Evolutionary conservation across 2,888 invertebrate species (phyloP).

Genomic region (Drosophila atroscutellata): DNA sequence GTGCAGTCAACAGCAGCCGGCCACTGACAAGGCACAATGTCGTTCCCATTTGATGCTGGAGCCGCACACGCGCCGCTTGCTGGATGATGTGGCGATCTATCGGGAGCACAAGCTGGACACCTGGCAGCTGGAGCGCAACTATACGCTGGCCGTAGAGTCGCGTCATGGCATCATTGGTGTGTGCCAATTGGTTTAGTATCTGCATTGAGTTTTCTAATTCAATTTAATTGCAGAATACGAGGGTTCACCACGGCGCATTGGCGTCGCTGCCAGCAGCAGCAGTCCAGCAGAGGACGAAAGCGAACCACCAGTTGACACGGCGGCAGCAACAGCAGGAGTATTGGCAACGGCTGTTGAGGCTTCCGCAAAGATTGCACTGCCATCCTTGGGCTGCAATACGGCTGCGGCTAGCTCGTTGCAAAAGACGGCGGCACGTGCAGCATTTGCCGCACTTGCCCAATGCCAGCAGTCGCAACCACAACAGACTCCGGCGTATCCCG

Average conservation of each 20-base stretch:
- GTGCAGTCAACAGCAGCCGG: constrained; percentile 25
- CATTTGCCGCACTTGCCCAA: constrained; percentile 57
- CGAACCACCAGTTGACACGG: constrained; percentile 53
- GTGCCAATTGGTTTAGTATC: neutral
- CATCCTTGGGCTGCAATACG: constrained; percentile 36
- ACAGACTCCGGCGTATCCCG: constrained; percentile 86
- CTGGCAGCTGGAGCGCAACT: constrained; percentile 81
- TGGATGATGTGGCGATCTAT: constrained; percentile 51
- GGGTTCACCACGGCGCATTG: constrained; percentile 69
- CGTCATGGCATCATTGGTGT: constrained; percentile 82
- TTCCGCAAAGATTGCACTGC: constrained; percentile 47
- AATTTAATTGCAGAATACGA: constrained; percentile 56
- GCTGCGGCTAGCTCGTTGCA: constrained; percentile 47
- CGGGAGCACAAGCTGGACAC: constrained; percentile 64
- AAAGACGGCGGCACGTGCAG: constrained; percentile 64
- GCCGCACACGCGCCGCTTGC: constrained; percentile 39
- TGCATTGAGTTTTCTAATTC: neutral
- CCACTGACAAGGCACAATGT: constrained; percentile 26
- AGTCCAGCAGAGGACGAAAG: constrained; percentile 55
- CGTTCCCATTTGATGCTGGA: constrained; percentile 33
- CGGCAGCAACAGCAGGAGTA: constrained; percentile 15
- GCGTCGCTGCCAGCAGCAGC: constrained; percentile 52
- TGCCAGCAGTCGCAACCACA: constrained; percentile 44
- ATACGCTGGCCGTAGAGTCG: constrained; percentile 80
- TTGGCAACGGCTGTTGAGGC: constrained; percentile 9